Percentiles rank a stretch among this genome's conserved stretches.
Conservation (phyloP, 2,888 invertebrate species). For the Hedya salicella region DNA sequence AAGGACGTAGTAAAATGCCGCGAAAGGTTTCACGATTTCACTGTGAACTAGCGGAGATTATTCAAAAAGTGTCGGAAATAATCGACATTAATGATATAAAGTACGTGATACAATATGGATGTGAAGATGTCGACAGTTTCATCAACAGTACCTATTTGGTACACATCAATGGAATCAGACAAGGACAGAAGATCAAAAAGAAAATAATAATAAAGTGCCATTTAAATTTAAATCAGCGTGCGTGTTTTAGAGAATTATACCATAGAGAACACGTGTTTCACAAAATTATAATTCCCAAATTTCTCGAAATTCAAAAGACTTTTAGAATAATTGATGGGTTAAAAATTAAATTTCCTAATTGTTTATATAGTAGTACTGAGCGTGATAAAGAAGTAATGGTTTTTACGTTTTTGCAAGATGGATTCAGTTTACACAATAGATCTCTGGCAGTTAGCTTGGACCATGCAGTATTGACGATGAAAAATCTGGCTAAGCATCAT, state of each 20-base stretch:
- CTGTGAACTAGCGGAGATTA: slow-evolving; percentile 61
- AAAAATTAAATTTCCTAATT: slow-evolving; percentile 69
- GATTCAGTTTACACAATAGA: slow-evolving; percentile 58
- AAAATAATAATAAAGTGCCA: slow-evolving; percentile 65
- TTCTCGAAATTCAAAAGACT: slow-evolving; percentile 61
- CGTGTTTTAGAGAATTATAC: slow-evolving; percentile 61
- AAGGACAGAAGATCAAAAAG: slow-evolving; percentile 61
- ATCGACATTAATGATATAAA: slow-evolving; percentile 56
- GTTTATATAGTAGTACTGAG: slow-evolving; percentile 60
- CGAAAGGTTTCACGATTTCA: slow-evolving; percentile 66
- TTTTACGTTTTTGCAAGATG: slow-evolving; percentile 48
- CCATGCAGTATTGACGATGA: slow-evolving; percentile 62
- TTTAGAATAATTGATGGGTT: slow-evolving; percentile 67
- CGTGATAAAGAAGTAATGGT: slow-evolving; percentile 63
- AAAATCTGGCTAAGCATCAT: slow-evolving; percentile 70
- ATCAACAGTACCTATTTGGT: slow-evolving; percentile 60
- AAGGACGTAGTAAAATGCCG: slow-evolving; percentile 58
- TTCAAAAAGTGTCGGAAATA: slow-evolving; percentile 60
- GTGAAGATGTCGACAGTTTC: slow-evolving; percentile 65
- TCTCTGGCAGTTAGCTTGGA: slow-evolving; percentile 57
- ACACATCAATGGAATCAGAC: slow-evolving; percentile 57
- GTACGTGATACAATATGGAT: slow-evolving; percentile 57
- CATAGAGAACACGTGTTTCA: slow-evolving; percentile 63
- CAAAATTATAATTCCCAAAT: slow-evolving; percentile 56
- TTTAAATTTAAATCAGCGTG: slow-evolving; percentile 57